Conservation (phyloP, 2,888 invertebrate genomes). For the Formica aserva region DNA sequence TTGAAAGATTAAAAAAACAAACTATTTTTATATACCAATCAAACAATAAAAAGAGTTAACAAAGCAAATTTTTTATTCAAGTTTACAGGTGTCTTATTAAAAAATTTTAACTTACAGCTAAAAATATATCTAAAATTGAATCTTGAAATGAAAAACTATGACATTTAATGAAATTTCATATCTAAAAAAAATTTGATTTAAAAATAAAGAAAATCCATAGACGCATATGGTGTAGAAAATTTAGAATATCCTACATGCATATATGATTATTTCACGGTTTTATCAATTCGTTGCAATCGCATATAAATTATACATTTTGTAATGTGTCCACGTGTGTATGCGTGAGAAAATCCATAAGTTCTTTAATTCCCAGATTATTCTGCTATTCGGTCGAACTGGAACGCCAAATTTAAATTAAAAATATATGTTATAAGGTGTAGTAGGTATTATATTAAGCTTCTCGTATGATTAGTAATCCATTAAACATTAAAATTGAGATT, state of each 20-base stretch:
- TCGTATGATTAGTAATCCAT: neutral
- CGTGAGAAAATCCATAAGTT: slow-evolving; percentile 10
- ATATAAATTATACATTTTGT: neutral
- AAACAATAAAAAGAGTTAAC: neutral
- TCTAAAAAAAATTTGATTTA: neutral
- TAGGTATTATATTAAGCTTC: neutral
- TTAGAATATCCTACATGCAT: neutral
- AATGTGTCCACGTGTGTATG: neutral
- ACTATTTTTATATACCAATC: neutral
- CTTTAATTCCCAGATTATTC: slow-evolving; percentile 18
- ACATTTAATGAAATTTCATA: slow-evolving; percentile 11
- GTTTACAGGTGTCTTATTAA: neutral
- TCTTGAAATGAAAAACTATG: neutral
- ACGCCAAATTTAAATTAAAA: neutral
- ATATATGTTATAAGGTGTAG: neutral
- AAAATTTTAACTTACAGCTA: neutral
- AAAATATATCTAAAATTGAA: slow-evolving; percentile 10
- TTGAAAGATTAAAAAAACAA: neutral
- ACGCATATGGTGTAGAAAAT: neutral
- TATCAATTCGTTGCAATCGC: neutral
- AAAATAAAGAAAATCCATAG: neutral
- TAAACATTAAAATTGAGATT: neutral
- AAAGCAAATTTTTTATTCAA: neutral
- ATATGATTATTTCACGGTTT: neutral
- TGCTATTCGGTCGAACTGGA: neutral